Evolutionary conservation across 2,113 vertebrate species (phyloP).

Genomic region (Oreotragus oreotragus): DNA sequence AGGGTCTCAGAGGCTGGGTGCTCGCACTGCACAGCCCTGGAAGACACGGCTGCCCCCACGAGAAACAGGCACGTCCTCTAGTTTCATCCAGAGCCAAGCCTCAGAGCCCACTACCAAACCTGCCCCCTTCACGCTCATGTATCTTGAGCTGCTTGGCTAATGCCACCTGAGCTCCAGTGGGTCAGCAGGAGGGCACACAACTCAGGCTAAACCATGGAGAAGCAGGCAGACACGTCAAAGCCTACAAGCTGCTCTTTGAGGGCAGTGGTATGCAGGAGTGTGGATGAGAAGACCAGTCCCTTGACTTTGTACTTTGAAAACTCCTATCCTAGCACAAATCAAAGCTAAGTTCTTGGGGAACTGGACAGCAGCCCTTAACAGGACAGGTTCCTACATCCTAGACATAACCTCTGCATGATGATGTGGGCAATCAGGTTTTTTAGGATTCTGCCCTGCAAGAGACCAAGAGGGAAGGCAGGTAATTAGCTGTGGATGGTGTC

Average conservation of each 20-base stretch:
- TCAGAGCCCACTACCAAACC: neutral
- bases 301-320: neutral
- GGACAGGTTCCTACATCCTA: neutral
- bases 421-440: fast-evolving
- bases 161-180: too few species aligned
- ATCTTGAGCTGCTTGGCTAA: neutral
- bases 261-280: neutral
- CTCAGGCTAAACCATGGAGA: neutral
- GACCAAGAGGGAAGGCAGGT: neutral
- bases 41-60: fast-evolving
- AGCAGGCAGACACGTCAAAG: neutral
- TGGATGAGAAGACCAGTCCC: neutral
- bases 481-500: fast-evolving
- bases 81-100: neutral
- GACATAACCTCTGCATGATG: neutral
- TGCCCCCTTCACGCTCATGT: fast-evolving
- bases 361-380: neutral
- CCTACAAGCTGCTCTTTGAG: neutral
- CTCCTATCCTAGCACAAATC: neutral
- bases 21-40: neutral
- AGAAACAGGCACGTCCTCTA: neutral
- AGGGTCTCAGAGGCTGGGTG: neutral
- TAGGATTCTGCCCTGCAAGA: neutral
- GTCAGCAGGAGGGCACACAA: neutral
- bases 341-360: neutral